Base-by-base conservation (phyloP, 2,113 vertebrate species). In the Paratilapia polleni region DNA sequence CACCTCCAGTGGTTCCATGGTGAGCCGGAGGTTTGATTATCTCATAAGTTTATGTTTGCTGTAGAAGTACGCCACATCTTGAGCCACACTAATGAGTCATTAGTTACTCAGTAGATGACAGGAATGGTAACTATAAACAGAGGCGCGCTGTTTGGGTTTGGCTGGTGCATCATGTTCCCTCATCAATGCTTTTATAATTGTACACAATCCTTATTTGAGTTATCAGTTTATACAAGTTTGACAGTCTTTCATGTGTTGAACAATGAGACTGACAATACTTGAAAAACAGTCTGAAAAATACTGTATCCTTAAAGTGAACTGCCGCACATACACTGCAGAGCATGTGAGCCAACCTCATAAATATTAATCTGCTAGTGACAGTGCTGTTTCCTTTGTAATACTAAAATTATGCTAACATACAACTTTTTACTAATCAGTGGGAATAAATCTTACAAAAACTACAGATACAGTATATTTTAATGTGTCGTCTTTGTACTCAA, bases 111-210 rank as follows among this genome's bases (percentile, higher is more conserved):
- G 56, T 58, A 61, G 66, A 91, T 75, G 73, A 81, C 80, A 91
- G 54, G n/a, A 86, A 91, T 76, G 78, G 93, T 94, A 91, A 92
- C 93, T 77, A 94, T 92, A 92, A 94, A 91, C 92, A 92, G 26
- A 91, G 70, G 20, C 22, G 2, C 2, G n/a, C 26, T 89, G 82
- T 91, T 90, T 88, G 26, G 68, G 86, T 80, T 86, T 58, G 43
- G 61, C 76, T 63, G 17, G 36, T 38, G 52, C n/a, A 80, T 80
- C 80, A 64, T 82, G 28, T 82, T 88, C 60, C 57, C 68, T 83
- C 79, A 85, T 89, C 66, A 84, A 62, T 79, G 81, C 49, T 76
- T 12, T 47, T 62, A 74, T 82, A 86, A 87, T 58, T 12, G 26
- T 79, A 83, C 34, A 83, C 56, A 86, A 77, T 79, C 31, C 19